phyloP scores from a whole-genome alignment of 1,140 invertebrate species.

The Phthorimaea operculella region DNA sequence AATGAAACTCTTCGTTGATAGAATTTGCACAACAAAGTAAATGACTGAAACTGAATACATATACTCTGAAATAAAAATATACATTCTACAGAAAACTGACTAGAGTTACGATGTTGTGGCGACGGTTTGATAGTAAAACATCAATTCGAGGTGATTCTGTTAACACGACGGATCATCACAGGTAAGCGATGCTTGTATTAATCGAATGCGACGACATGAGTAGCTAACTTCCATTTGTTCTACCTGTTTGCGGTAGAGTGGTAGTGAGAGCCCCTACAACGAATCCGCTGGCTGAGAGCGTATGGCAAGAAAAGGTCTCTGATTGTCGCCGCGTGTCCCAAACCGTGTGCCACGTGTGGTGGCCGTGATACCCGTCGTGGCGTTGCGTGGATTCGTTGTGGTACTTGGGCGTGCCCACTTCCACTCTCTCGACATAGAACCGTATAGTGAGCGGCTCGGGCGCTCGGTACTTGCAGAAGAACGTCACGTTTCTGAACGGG shows the following conservation, averaged over 20 bases:
- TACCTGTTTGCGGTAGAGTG: constrained; percentile 51
- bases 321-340: constrained; percentile 38
- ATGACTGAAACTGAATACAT: too few species aligned
- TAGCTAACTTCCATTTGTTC: constrained; percentile 3
- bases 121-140: too few species aligned
- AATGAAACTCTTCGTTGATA: too few species aligned
- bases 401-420: constrained; percentile 31
- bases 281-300: constrained; percentile 40
- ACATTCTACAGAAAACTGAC: too few species aligned
- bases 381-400: constrained; percentile 35
- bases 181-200: not conserved
- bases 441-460: constrained; percentile 47
- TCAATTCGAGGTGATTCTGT: too few species aligned
- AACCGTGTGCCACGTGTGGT: constrained; percentile 36
- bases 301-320: constrained; percentile 45
- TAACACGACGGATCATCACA: too few species aligned
- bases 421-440: constrained; percentile 38
- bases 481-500: constrained; percentile 29
- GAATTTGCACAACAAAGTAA: too few species aligned
- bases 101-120: too few species aligned
- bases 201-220: too few species aligned
- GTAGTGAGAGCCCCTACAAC: constrained; percentile 48
- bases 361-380: constrained; percentile 41
- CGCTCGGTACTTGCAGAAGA: constrained; percentile 51
- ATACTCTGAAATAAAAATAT: too few species aligned